Evolutionary conservation across 1,140 invertebrate genomes (phyloP).

Genomic region (Spodoptera frugiperda): DNA sequence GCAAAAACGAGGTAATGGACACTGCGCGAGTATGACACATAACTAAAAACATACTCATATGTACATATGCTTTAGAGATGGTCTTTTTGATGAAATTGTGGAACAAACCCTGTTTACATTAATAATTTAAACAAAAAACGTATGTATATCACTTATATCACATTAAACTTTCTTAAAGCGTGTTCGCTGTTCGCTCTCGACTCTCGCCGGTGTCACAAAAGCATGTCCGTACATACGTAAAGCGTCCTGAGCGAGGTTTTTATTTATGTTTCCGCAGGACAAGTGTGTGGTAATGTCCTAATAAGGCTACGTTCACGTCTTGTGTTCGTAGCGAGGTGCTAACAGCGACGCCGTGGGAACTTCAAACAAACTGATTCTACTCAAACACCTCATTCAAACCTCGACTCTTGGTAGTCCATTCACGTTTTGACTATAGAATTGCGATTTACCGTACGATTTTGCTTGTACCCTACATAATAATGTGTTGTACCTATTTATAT

Average conservation of each 20-base stretch:
- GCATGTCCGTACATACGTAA: background rate
- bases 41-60: too few relatives aligned
- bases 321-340: constrained; percentile 61
- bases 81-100: too few relatives aligned
- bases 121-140: too few relatives aligned
- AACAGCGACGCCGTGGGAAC: constrained; percentile 71
- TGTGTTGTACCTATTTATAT: background rate
- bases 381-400: constrained; percentile 46
- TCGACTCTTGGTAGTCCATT: constrained; percentile 40
- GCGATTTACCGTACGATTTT: background rate
- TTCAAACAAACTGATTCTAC: constrained; percentile 62
- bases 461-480: background rate
- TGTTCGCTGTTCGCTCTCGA: background rate
- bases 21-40: too few relatives aligned
- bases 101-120: too few relatives aligned
- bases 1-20: too few relatives aligned
- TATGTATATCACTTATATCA: too few relatives aligned
- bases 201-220: background rate
- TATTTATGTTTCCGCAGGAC: constrained; percentile 23
- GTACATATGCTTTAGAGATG: too few relatives aligned
- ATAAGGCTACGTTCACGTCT: constrained; percentile 43
- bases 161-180: background rate
- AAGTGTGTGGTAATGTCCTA: constrained; percentile 38
- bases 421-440: constrained; percentile 21
- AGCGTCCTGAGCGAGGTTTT: background rate